Evolutionary conservation across 1,140 invertebrate genomes (phyloP), one percentile per base, ranked within the genome.

Genomic region (Dinothrombium tinctorium): DNA sequence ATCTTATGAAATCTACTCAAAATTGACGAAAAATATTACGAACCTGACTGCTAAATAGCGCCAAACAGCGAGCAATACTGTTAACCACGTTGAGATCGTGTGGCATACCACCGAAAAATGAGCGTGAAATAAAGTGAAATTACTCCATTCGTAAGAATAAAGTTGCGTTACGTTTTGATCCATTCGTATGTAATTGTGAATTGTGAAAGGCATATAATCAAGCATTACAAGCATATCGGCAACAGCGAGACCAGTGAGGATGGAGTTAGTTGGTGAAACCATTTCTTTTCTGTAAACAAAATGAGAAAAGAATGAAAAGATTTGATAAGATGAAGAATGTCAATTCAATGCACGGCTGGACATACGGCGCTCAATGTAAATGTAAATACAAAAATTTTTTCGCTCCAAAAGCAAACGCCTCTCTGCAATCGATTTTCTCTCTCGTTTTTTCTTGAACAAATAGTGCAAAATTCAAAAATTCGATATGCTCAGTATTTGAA

Each of bases 71-170:
- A 92, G 56, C 1, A 78, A 79, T 0, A 92, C 74, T 0, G 84
- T 89, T 41, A 92, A 55, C 69, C 78, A 87, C 40, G 87, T 89
- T 0, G 82, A 83, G 31, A 89, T 78, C 0, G 84, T 89, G 56
- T 94, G 86, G 52, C 76, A 65, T 1, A 83, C 77, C 69, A 62
- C 58, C 6, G 65, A 60, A 54, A 86, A 87, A 48, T 82, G 69
- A 3, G 74, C 75, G 35, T 51, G 50, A 31, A 54, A 45, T 17
- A 52, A 29, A 8, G 49, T 54, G 40, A 47, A 84, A 7, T 73
- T 64, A 0, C 77, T 68, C 75, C 77, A 82, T 3, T 64, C 59
- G 54, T 82, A 84, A 1, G 71, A 75, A 47, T 75, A 46, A 17
- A 21, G 36, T 31, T 31, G 31, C 20, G 41, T 42, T 20, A 15